Conservation (phyloP, 2,888 invertebrate genomes). For the Eutolmus rufibarbis region DNA sequence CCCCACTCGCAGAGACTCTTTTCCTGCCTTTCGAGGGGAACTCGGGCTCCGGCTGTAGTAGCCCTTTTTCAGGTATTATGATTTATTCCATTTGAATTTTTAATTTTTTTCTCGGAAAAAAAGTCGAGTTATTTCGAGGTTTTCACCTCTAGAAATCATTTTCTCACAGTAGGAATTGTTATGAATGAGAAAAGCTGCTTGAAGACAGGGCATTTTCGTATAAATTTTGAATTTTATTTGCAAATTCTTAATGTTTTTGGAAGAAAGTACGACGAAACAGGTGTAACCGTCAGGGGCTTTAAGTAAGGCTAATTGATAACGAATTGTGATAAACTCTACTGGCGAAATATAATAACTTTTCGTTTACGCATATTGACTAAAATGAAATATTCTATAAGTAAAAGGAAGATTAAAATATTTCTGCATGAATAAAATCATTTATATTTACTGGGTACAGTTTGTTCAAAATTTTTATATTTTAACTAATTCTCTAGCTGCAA, state of each 20-base stretch:
- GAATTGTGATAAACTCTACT: background rate
- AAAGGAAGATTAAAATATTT: background rate
- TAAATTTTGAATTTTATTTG: background rate
- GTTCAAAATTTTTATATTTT: no score
- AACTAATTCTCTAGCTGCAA: no score
- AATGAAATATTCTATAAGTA: no score
- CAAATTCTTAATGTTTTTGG: background rate
- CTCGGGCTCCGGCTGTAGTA: background rate
- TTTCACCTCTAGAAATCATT: background rate
- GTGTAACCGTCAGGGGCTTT: background rate
- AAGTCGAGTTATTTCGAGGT: background rate
- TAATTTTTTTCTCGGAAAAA: background rate
- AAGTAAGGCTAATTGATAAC: background rate
- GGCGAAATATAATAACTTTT: background rate
- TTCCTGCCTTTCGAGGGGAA: background rate
- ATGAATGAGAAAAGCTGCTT: background rate
- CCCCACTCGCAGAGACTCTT: background rate
- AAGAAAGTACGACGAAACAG: background rate
- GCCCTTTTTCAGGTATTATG: background rate
- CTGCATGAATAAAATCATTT: background rate
- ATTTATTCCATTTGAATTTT: background rate
- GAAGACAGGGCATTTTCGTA: background rate
- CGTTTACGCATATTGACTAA: background rate
- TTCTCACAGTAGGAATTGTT: background rate
- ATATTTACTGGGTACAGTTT: no score